Base-by-base conservation (phyloP, 1,140 invertebrate genomes). In the Lordiphosa mommai region DNA sequence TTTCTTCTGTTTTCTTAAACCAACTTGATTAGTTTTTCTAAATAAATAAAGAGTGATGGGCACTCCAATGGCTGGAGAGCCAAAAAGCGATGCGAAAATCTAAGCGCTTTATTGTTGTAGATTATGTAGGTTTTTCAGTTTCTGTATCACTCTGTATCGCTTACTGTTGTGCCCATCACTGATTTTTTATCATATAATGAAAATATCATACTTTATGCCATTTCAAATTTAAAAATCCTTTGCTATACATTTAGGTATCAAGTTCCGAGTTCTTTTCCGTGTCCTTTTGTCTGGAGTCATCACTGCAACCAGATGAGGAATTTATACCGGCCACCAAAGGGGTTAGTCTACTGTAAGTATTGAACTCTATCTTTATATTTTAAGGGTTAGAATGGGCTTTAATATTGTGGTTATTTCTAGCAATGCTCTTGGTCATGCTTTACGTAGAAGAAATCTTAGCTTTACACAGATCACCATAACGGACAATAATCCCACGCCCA, bases 201-300 rank as follows among this genome's bases (percentile, higher is more conserved):
- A n/a, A n/a, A n/a, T n/a, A n/a, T n/a, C n/a, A n/a, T n/a, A n/a
- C n/a, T n/a, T n/a, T n/a, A n/a, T n/a, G 16, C 16, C 16, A 17
- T 17, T 17, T 17, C 16, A 17, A 17, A 6, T 5, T 23, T 23
- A 6, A 23, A 23, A 6, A 1, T 0, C 0, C 3, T 20, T 13
- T 36, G 10, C 50, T 49, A 30, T 36, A 34, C 13, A 20, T 49
- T 33, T 89, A 94, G 93, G 93, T 93, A 82, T 93, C 93, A 34
- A 94, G 93, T 87, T 94, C 93, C 41, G 93, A 94, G 71, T 94
- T 93, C 84, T 95, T 94, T 89, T 94, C 93, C 60, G 92, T 95
- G 43, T 93, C 91, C 84, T 94, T 94, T 86, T 92, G 93, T 91
- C 92, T 58, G 76, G 90, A 63, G 68, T 43, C 89, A 41, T 69